phyloP scores from a whole-genome alignment of 2,113 vertebrate species.

The Dryoscopus gambensis region DNA sequence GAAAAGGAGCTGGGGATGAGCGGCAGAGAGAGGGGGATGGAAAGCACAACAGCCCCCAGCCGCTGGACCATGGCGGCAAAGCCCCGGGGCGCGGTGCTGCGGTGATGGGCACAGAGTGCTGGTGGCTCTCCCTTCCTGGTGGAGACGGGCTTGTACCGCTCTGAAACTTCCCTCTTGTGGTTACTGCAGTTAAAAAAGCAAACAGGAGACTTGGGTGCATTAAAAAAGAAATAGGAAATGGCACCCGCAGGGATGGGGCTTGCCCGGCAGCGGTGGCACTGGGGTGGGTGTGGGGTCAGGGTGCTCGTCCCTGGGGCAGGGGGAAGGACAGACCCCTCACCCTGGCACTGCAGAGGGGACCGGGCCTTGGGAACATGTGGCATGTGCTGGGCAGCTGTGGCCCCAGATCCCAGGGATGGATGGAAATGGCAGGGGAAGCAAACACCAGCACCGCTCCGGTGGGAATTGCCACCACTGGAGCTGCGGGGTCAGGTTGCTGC shows the following conservation, averaged over 20 bases:
- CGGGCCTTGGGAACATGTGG: rapidly evolving
- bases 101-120: not conserved
- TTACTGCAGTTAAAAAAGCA: constrained; percentile 31
- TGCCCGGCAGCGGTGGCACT: not conserved
- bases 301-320: not conserved
- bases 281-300: not conserved
- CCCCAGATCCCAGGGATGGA: not conserved
- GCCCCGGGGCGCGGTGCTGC: not conserved
- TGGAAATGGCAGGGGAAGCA: not conserved
- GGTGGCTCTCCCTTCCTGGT: not conserved
- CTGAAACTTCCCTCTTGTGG: constrained; percentile 64
- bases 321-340: not conserved
- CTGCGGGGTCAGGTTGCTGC: not conserved
- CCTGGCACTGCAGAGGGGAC: not conserved
- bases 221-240: not conserved
- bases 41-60: not conserved
- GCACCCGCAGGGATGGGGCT: not conserved
- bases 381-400: not conserved
- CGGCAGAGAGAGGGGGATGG: not conserved
- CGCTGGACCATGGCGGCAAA: not conserved
- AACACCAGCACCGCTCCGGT: rapidly evolving
- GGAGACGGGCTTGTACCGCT: not conserved
- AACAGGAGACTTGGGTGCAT: not conserved
- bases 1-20: not conserved
- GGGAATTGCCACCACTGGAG: not conserved